Base-by-base conservation (phyloP, 2,888 invertebrate genomes). In the Diaphora mendica region DNA sequence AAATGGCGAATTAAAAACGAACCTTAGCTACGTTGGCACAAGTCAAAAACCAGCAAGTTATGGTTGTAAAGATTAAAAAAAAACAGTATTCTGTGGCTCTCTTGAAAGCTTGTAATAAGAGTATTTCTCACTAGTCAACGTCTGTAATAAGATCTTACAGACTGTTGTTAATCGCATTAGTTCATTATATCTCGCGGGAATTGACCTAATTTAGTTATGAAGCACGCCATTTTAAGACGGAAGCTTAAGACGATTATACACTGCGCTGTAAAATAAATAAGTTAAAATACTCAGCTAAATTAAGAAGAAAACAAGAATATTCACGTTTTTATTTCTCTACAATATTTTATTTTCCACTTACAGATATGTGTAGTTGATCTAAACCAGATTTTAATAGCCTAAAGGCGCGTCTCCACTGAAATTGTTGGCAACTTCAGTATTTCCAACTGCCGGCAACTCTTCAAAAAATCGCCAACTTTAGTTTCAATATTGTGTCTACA, bases 181-280 rank as follows among this genome's bases (percentile, higher is more conserved):
- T 68, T 83, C 74, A 73, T 81, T 82, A 83, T 77, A 76, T 77
- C 64, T 73, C 75, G 74, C 79, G 80, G 82, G 75, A 77, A 68
- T 74, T 83, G 77, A 83, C 82, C 83, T 83, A 81, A 83, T 83
- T 85, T 67, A 73, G 72, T 77, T 83, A 75, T 42, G 79, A 76
- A 72, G 68, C 70, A 73, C 42, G 72, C 68, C 74, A 78, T 66
- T 55, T 72, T 70, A 69, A 67, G 70, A 75, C 39, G 30, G 66
- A 26, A 67, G 73, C 35, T 72, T 72, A 68, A 84, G 1, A 20
- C 48, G 71, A 77, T 84, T 77, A 73, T 73, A 75, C 64, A 68
- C 30, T 42, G 62, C 7, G 4, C 42, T 59, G 17, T 17, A 9
- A 9, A 42, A 70, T 70, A 30, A n/a, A 23, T 9, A 39, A 33